A percentile compares a stretch with the other conserved stretches of the same genome.
These are phyloP conservation scores for Syngnathus scovelli DNA, from an alignment of 2,113 vertebrate genomes.

Conservation along the genomic window DNA sequence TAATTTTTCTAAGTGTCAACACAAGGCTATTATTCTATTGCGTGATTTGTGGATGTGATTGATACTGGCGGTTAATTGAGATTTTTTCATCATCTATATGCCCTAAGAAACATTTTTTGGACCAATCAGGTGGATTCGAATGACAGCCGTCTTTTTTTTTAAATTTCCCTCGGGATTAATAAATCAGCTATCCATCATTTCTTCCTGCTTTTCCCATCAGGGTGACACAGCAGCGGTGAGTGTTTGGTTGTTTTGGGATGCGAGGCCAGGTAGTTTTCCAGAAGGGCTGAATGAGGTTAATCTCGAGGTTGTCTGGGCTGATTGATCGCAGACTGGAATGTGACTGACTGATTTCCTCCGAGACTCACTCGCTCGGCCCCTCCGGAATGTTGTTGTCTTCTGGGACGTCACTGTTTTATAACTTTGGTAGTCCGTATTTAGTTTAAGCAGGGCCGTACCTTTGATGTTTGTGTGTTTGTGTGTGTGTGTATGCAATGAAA, in stretches of 20 bases:
- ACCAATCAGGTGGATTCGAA: background rate
- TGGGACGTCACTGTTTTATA: conserved; percentile 44
- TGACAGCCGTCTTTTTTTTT: background rate
- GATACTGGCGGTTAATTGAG: too few relatives aligned
- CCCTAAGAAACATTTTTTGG: too few relatives aligned
- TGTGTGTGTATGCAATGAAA: background rate
- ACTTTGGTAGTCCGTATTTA: conserved; percentile 24
- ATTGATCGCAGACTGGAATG: conserved; percentile 71
- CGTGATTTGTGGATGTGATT: too few relatives aligned
- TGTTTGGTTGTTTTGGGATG: conserved; percentile 30
- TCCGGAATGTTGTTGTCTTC: conserved; percentile 63
- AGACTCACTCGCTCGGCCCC: conserved; percentile 54
- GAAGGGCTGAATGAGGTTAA: conserved; percentile 46
- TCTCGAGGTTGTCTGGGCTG: conserved; percentile 60
- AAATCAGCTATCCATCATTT: background rate
- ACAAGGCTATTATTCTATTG: too few relatives aligned
- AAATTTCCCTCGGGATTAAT: background rate
- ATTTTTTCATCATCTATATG: too few relatives aligned
- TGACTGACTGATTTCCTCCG: conserved; percentile 59
- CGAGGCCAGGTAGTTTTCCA: conserved; percentile 50
- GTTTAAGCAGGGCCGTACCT: conserved; percentile 33
- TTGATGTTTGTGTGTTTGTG: background rate
- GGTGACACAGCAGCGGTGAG: conserved; percentile 13
- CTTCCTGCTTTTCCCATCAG: conserved; percentile 32
- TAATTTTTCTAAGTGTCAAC: too few relatives aligned